Conservation (phyloP, 2,113 vertebrate genomes). For the Hippocampus guttulatus region DNA sequence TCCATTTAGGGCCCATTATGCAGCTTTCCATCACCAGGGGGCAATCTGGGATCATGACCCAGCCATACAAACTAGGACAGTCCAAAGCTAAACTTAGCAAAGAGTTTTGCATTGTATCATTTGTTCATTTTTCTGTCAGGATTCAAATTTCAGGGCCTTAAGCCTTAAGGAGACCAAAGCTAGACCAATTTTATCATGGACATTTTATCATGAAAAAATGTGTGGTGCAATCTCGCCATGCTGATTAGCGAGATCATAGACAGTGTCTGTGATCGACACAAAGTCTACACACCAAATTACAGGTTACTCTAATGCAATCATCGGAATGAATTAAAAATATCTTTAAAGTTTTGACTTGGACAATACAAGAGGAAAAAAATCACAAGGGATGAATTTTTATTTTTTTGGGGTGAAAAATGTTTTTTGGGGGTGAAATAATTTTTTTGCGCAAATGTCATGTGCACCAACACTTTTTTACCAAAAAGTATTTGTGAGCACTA, state of each 20-base stretch:
- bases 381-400: too few relatives aligned
- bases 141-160: not conserved
- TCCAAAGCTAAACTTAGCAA: not conserved
- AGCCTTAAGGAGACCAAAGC: not conserved
- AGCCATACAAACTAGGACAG: conserved; percentile 26
- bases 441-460: too few relatives aligned
- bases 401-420: too few relatives aligned
- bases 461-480: not conserved
- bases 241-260: conserved; percentile 19
- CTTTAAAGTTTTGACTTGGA: not conserved
- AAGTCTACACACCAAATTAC: not conserved
- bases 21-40: conserved; percentile 47
- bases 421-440: too few relatives aligned
- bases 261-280: not conserved
- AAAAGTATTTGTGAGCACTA: too few relatives aligned
- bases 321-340: not conserved
- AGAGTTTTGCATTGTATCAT: not conserved
- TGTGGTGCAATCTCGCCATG: conserved; percentile 20
- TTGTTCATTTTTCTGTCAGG: not conserved
- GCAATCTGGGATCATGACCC: conserved; percentile 44
- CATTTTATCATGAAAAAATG: conserved; percentile 19
- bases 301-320: not conserved
- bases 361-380: not conserved
- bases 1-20: conserved; percentile 19
- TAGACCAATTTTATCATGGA: conserved; percentile 9